A percentile compares a stretch with the other conserved stretches of the same genome.
phyloP scores from a whole-genome alignment of 1,140 invertebrate species.

The Drosophila lini region DNA sequence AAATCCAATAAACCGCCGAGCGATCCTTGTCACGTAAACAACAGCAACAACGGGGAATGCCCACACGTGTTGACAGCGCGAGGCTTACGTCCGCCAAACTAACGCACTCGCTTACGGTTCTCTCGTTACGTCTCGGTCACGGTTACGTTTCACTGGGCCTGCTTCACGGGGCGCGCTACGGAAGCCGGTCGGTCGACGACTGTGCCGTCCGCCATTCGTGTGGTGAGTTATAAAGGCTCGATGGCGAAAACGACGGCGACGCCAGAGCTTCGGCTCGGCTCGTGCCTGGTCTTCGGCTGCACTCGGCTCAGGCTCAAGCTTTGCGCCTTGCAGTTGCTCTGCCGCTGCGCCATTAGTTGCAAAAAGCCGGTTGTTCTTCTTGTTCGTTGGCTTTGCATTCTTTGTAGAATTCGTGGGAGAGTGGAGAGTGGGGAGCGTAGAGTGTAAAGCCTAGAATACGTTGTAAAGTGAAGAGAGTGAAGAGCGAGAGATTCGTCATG shows the following conservation, averaged over 20 bases:
- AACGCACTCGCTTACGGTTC: constrained; percentile 2
- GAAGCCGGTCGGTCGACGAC: constrained; percentile 74
- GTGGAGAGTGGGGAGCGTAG: neutral
- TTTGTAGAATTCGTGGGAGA: neutral
- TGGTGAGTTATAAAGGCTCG: constrained; percentile 60
- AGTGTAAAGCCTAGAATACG: too few relatives aligned
- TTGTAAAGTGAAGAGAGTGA: neutral
- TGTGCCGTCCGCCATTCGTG: constrained; percentile 50
- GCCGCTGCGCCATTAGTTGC: constrained; percentile 18
- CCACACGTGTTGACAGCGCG: constrained; percentile 48
- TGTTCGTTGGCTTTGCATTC: neutral
- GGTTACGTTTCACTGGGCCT: neutral
- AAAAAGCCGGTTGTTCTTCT: constrained; percentile 4
- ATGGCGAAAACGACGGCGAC: neutral
- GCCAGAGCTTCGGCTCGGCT: constrained; percentile 3
- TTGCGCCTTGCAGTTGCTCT: constrained; percentile 20
- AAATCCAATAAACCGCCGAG: constrained; percentile 60
- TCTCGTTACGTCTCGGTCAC: constrained; percentile 13
- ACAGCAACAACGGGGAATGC: constrained; percentile 10
- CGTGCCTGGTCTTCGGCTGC: constrained; percentile 4
- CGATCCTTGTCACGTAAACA: constrained; percentile 26
- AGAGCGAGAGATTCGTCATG: too few relatives aligned
- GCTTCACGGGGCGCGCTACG: constrained; percentile 34
- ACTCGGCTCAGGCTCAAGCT: neutral
- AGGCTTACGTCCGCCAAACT: constrained; percentile 29